Conservation (phyloP, 2,888 invertebrate genomes). For the Eledona agricola region DNA sequence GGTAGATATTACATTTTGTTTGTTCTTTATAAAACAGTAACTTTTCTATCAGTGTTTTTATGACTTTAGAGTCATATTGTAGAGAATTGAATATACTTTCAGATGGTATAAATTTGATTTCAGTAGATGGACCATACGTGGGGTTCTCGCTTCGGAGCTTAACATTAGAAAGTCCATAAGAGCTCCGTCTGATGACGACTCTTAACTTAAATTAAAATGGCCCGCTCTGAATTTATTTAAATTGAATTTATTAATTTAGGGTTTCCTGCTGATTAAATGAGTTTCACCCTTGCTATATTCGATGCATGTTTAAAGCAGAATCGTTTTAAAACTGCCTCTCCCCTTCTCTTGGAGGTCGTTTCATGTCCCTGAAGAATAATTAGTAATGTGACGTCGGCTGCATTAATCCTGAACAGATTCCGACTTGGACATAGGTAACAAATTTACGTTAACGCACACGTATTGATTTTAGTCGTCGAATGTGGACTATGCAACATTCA, state of each 20-base stretch:
- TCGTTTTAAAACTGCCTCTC: constrained; percentile 19
- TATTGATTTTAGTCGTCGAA: background rate
- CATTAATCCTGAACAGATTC: constrained; percentile 35
- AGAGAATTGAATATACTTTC: no score
- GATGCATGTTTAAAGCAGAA: constrained; percentile 11
- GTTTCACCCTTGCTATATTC: constrained; percentile 29
- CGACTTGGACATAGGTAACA: constrained; percentile 5
- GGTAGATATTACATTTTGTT: no score
- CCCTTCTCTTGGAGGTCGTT: constrained; percentile 37
- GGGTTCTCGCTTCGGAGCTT: no score
- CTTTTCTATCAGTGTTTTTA: no score
- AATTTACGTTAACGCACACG: background rate
- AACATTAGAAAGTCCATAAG: no score
- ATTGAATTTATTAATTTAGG: constrained; percentile 44
- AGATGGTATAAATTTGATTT: no score
- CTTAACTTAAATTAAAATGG: constrained; percentile 35
- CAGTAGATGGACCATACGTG: no score
- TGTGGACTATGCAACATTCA: background rate
- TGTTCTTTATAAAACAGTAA: no score
- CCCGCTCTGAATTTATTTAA: constrained; percentile 42
- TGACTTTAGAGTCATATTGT: no score
- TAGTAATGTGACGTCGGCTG: constrained; percentile 44
- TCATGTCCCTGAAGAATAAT: constrained; percentile 52
- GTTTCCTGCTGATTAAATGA: constrained; percentile 33
- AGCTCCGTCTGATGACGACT: no score